phyloP scores from a whole-genome alignment of 1,140 invertebrate genomes.

The Geopemphigus sp. region DNA sequence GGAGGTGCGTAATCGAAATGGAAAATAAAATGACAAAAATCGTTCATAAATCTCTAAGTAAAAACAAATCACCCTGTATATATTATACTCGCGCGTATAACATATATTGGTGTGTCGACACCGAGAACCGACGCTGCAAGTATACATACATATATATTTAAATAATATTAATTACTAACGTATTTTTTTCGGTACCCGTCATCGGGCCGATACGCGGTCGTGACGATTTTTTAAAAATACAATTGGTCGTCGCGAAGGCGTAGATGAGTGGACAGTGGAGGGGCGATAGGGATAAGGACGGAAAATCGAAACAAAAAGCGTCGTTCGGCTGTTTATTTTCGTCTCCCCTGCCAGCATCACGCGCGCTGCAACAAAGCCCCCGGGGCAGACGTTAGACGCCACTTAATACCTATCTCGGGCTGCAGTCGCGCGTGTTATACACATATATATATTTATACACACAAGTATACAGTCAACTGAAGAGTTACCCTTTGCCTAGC shows the following conservation, averaged over 20 bases:
- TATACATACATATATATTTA: too few relatives aligned
- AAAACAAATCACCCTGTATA: too few relatives aligned
- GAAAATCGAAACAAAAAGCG: too few relatives aligned
- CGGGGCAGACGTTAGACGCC: constrained; percentile 47
- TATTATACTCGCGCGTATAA: too few relatives aligned
- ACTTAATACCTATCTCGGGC: constrained; percentile 47
- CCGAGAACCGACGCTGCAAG: too few relatives aligned
- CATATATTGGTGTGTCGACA: too few relatives aligned
- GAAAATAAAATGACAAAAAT: too few relatives aligned
- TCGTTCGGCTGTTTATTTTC: constrained; percentile 15
- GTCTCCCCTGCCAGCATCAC: neutral
- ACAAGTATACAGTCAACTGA: neutral
- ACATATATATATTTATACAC: neutral
- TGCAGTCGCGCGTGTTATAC: neutral
- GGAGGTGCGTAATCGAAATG: too few relatives aligned
- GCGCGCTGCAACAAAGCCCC: neutral
- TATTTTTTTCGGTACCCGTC: neutral
- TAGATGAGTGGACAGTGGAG: neutral
- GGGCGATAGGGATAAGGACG: too few relatives aligned
- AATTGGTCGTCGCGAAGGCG: constrained; percentile 9
- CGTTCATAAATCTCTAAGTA: too few relatives aligned
- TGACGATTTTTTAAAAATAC: constrained; percentile 18
- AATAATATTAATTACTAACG: neutral
- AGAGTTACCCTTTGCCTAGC: too few relatives aligned
- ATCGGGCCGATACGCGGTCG: neutral